A percentile compares a stretch with the other conserved stretches of the same genome.
Evolutionary conservation across 2,113 vertebrate species (phyloP).

Genomic region (Plotosus lineatus): DNA sequence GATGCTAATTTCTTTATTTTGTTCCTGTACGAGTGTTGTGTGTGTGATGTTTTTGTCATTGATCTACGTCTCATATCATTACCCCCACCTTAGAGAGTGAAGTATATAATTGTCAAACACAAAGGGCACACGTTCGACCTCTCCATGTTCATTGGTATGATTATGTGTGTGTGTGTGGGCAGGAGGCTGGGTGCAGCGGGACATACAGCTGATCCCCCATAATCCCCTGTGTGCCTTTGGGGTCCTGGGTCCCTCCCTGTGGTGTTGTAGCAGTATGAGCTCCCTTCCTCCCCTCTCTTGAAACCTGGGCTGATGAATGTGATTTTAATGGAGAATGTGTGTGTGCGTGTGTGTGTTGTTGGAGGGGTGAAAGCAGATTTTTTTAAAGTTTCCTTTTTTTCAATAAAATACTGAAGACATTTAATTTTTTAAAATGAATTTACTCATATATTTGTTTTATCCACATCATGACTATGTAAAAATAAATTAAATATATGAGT

Average conservation of each 20-base stretch:
- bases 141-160: not conserved
- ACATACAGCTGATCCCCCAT: conserved; percentile 62
- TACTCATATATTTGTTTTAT: too few relatives aligned
- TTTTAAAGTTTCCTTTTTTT: too few relatives aligned
- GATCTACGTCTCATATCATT: conserved; percentile 66
- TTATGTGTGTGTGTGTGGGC: not conserved
- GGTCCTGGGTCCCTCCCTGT: conserved; percentile 33
- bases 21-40: conserved; percentile 24
- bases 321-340: conserved; percentile 53
- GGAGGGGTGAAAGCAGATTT: too few relatives aligned
- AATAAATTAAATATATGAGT: too few relatives aligned
- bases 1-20: too few relatives aligned
- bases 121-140: conserved; percentile 39
- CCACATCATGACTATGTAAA: too few relatives aligned
- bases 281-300: conserved; percentile 30
- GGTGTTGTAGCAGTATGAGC: not conserved
- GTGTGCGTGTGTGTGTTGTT: not conserved
- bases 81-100: conserved; percentile 62
- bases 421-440: too few relatives aligned
- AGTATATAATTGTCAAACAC: conserved; percentile 82
- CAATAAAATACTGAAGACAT: too few relatives aligned
- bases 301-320: conserved; percentile 64
- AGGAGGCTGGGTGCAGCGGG: conserved; percentile 30
- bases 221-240: conserved; percentile 46
- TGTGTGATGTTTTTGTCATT: conserved; percentile 54